Evolutionary conservation across 2,797 vertebrate genomes (phyloP).

Genomic region (Muraenolepis orangiensis): DNA sequence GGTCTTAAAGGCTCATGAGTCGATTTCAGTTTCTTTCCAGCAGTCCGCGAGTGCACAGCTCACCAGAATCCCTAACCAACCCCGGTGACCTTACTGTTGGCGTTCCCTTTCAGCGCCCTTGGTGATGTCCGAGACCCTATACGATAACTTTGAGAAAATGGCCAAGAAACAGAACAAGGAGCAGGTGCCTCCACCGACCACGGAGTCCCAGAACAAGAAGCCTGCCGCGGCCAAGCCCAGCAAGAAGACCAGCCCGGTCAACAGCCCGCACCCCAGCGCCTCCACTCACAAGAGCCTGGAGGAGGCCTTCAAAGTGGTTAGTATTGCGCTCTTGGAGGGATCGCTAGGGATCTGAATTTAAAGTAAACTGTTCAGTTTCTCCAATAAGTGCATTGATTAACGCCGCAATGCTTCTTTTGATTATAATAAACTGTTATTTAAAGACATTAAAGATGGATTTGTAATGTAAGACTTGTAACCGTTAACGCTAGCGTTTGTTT

Average conservation of each 20-base stretch:
- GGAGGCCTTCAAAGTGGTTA: constrained; percentile 87
- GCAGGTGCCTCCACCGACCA: constrained; percentile 82
- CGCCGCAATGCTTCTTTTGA: too few species aligned
- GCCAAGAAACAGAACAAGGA: constrained; percentile 90
- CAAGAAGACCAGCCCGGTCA: constrained; percentile 64
- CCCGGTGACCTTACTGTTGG: background rate
- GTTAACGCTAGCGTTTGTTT: too few species aligned
- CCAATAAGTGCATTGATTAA: too few species aligned
- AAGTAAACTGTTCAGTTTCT: background rate
- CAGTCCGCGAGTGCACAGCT: background rate
- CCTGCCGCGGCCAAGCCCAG: constrained; percentile 55
- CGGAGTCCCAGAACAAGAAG: constrained; percentile 71
- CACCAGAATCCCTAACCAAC: background rate
- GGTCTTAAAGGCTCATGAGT: background rate
- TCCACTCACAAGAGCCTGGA: constrained; percentile 77
- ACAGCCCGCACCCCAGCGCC: constrained; percentile 27
- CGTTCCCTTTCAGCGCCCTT: constrained; percentile 69
- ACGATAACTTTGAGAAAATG: constrained; percentile 82
- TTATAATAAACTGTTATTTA: too few species aligned
- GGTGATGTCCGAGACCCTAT: constrained; percentile 78
- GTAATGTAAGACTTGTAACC: background rate
- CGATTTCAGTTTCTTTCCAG: background rate
- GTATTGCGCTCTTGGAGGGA: constrained; percentile 43
- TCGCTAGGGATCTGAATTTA: background rate
- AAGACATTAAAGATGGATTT: background rate